Evolutionary conservation across 2,797 vertebrate genomes (phyloP).

Genomic region (Brotula barbata): DNA sequence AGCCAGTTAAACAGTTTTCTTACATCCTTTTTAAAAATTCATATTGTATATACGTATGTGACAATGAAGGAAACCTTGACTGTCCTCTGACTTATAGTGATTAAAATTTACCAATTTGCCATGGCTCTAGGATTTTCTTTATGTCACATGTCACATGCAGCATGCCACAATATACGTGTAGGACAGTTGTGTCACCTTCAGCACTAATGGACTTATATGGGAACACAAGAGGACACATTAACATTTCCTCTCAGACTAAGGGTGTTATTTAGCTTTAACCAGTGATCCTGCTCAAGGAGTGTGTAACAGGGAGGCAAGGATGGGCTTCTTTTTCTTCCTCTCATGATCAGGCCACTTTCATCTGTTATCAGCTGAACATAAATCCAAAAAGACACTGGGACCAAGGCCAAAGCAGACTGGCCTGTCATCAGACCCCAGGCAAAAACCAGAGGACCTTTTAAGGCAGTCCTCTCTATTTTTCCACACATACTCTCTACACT

Average conservation of each 20-base stretch:
- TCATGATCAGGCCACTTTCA: constrained; percentile 30
- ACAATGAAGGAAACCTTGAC: too few relatives aligned
- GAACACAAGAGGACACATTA: constrained; percentile 24
- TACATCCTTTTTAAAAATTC: too few relatives aligned
- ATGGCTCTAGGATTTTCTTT: too few relatives aligned
- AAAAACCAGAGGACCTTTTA: constrained; percentile 31
- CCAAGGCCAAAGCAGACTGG: constrained; percentile 24
- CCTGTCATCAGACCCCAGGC: constrained; percentile 26
- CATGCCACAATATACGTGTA: constrained; percentile 13
- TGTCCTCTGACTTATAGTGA: too few relatives aligned
- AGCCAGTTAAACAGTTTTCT: too few relatives aligned
- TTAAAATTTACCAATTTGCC: too few relatives aligned
- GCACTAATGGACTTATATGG: constrained; percentile 21
- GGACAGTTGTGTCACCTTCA: constrained; percentile 26
- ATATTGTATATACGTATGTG: too few relatives aligned
- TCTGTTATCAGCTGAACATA: constrained; percentile 26
- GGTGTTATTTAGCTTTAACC: constrained; percentile 35
- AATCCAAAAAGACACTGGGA: constrained; percentile 35
- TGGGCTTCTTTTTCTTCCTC: constrained; percentile 15
- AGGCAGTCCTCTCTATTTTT: neutral
- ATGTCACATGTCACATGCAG: constrained; percentile 5
- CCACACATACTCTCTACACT: neutral
- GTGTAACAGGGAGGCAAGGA: constrained; percentile 23
- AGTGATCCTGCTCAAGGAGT: constrained; percentile 32
- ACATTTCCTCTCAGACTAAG: constrained; percentile 26